A percentile compares a stretch with the other conserved stretches of the same genome.
phyloP scores from a whole-genome alignment of 2,888 invertebrate genomes.

The Cephalotes varians region DNA sequence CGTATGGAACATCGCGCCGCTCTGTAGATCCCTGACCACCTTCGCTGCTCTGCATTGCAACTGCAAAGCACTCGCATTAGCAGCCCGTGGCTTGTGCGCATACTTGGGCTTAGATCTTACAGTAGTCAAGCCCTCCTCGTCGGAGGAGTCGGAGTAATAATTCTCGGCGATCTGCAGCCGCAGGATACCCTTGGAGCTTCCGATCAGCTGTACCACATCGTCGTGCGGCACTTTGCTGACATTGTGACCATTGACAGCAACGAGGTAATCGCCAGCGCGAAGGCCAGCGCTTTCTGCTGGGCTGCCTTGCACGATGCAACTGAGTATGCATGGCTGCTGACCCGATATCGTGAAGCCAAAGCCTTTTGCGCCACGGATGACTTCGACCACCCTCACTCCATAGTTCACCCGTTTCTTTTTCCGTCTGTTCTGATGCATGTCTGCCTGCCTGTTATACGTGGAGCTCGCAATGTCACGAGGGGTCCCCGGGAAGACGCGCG shows the following conservation, averaged over 20 bases:
- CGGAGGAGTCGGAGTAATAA: constrained; percentile 94
- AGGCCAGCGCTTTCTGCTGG: constrained; percentile 97
- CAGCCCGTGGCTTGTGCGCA: constrained; percentile 86
- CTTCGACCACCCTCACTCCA: constrained; percentile 93
- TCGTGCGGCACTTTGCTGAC: constrained; percentile 97
- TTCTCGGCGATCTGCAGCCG: constrained; percentile 95
- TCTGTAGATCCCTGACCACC: constrained; percentile 86
- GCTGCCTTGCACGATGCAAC: constrained; percentile 95
- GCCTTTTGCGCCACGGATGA: constrained; percentile 94
- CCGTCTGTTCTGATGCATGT: constrained; percentile 89
- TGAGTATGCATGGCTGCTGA: constrained; percentile 97
- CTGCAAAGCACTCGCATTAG: constrained; percentile 75
- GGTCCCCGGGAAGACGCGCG: constrained; percentile 3
- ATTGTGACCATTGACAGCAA: constrained; percentile 96
- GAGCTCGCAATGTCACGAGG: constrained; percentile 15
- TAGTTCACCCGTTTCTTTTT: constrained; percentile 91
- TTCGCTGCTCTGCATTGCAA: constrained; percentile 86
- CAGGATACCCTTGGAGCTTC: constrained; percentile 93
- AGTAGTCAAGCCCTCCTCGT: constrained; percentile 90
- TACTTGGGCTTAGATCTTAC: constrained; percentile 89
- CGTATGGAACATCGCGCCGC: constrained; percentile 86
- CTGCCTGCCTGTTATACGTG: constrained; percentile 41
- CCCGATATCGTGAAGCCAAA: constrained; percentile 99
- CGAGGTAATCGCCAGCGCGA: constrained; percentile 96
- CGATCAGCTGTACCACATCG: constrained; percentile 96